Conservation (phyloP, 2,797 vertebrate genomes). For the Acanthis flammea region DNA sequence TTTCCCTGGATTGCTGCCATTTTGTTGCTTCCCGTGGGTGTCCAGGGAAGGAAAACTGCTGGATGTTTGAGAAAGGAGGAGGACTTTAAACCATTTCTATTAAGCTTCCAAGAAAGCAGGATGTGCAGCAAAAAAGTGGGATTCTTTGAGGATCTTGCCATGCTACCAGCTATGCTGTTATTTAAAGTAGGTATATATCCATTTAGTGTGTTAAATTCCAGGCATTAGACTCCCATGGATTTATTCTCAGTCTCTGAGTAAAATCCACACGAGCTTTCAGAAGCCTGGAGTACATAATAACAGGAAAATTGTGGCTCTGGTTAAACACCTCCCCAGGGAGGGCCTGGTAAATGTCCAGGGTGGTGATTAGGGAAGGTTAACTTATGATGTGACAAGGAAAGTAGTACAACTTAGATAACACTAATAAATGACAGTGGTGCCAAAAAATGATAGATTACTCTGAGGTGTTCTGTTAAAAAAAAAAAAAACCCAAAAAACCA, state of each 20-base stretch:
- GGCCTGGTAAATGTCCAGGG: conserved; percentile 60
- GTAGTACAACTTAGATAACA: conserved; percentile 62
- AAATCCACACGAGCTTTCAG: conserved; percentile 25
- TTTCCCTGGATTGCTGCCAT: background rate
- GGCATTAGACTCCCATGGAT: background rate
- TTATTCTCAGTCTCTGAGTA: conserved; percentile 21
- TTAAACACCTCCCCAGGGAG: conserved; percentile 58
- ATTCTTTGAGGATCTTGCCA: background rate
- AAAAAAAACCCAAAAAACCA: background rate
- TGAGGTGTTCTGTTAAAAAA: background rate
- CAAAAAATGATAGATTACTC: conserved; percentile 9
- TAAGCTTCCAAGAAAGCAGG: background rate
- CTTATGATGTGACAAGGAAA: conserved; percentile 60
- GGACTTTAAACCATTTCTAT: background rate
- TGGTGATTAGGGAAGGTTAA: conserved; percentile 64
- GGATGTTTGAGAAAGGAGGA: background rate
- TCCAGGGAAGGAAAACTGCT: background rate
- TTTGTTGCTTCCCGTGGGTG: background rate
- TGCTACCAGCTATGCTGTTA: background rate
- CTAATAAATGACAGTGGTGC: conserved; percentile 38
- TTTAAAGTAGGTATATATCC: background rate
- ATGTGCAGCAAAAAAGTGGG: background rate
- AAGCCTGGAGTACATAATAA: conserved; percentile 13
- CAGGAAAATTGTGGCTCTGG: conserved; percentile 37
- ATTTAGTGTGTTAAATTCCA: background rate